Evolutionary conservation across 2,797 vertebrate genomes (phyloP).

Genomic region (Nyctalus aviator): DNA sequence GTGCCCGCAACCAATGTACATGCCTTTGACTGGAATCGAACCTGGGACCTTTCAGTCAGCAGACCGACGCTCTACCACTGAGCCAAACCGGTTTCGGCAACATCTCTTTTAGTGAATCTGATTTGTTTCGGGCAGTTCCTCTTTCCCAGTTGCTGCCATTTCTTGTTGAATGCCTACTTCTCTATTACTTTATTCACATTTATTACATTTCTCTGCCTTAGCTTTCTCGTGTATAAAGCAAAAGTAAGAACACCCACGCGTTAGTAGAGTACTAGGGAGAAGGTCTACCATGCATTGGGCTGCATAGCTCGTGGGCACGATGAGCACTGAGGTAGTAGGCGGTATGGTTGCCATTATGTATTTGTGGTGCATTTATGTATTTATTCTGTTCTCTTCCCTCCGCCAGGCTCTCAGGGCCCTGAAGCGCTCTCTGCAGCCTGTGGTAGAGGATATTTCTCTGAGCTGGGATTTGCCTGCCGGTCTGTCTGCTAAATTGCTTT

Average conservation of each 20-base stretch:
- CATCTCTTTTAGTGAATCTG: too few relatives aligned
- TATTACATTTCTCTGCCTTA: neutral
- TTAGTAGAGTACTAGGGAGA: neutral
- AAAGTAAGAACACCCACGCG: neutral
- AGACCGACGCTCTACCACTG: too few relatives aligned
- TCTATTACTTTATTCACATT: neutral
- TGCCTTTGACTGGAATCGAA: too few relatives aligned
- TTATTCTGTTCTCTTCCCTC: neutral
- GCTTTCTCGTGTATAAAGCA: neutral
- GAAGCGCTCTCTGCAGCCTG: conserved; percentile 89
- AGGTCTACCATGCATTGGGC: neutral
- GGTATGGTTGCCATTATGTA: neutral
- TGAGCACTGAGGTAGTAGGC: neutral
- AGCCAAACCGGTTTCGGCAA: too few relatives aligned
- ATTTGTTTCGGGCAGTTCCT: neutral
- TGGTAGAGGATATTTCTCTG: conserved; percentile 84
- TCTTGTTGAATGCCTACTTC: neutral
- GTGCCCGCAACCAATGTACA: too few relatives aligned
- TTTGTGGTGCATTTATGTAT: neutral
- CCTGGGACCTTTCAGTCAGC: too few relatives aligned
- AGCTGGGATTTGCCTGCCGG: conserved; percentile 86
- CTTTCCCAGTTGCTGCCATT: neutral
- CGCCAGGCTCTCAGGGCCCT: conserved; percentile 84
- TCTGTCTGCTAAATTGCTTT: conserved; percentile 86
- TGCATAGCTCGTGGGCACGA: neutral